Base-by-base conservation (phyloP, 37 sponge, comb jelly and placozoan species). In the Beroe forskalii region DNA sequence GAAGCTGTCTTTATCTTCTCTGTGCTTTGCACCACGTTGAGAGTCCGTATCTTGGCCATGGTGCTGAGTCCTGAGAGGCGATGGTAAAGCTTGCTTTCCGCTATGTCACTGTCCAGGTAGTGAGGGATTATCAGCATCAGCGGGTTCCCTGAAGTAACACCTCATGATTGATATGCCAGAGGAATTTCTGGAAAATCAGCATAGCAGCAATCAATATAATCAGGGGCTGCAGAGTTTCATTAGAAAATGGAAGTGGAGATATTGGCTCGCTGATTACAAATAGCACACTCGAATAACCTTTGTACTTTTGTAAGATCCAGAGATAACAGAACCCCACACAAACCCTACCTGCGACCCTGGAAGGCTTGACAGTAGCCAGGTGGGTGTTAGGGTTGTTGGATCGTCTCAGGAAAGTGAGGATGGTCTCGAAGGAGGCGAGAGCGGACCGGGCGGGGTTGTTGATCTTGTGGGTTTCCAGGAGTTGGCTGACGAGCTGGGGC, bases 1-100 rank as follows among this genome's bases (percentile, higher is more conserved):
- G 86, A 41, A 44, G 86, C 86, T n/a, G 86, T 80, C 48, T 80
- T 80, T 1, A 80, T 80, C 86, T 80, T 80, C 20, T 80, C 86
- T 33, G 55, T 80, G 35, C 38, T 32, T 30, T 80, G 86, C 28
- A 44, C 55, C 55, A 80, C 55, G 28, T 38, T 80, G 30, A 80
- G 86, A 1, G 86, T 43, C 20, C 86, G 37, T 41, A 80, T 80
- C 28, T 80, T 80, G 40, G 86, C 86, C 86, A 80, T 80, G 27
- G 24, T 23, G n/a, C 30, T 80, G 19, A 80, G 44, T 6, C 55
- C 55, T 1, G 86, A 42, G 14, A 80, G 86, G 40, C 86, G 12
- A 24, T 41, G 24, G 55, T 44, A 80, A 24, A 80, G 31, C n/a
- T 41, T 44, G 35, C 86, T 80, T 24, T 80, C 86, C 40, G 86